Base-by-base conservation (phyloP, 2,888 invertebrate species). In the Nasonia oneida region DNA sequence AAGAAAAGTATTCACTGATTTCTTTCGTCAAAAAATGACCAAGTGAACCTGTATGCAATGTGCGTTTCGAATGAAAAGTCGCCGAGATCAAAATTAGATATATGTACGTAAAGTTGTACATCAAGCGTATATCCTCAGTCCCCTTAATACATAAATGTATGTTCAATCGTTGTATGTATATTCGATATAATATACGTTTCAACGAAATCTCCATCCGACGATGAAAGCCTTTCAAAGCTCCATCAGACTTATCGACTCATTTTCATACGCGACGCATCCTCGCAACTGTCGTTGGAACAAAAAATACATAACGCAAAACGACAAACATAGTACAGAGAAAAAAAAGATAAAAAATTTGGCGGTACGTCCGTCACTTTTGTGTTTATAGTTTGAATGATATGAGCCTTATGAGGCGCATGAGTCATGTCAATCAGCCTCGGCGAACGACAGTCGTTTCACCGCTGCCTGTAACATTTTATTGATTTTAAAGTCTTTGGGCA, bases 381-480 rank as follows among this genome's bases (percentile, higher is more conserved):
- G 88, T 86, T 90, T 91, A 90, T 91, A 91, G 90, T 90, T 90
- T 90, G 89, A 87, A 85, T 89, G 90, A 90, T 90, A 89, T 89
- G 89, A 89, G 88, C 89, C 89, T 90, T 90, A 89, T 89, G 89
- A 89, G 88, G 89, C 89, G 90, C 90, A 91, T 91, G 92, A 92
- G 92, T 92, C 92, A 91, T 90, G 92, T 92, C 92, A 92, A 92
- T 83, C 82, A 82, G 80, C 86, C 86, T 73, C 67, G 80, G 75
- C 67, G 77, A 29, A 18, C 47, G 61, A 42, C 50, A 42, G 42
- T 80, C 29, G 53, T 67, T 70, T 47, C 47, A 88, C 87, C 57
- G 57, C 57, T 61, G 57, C 57, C 57, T 61, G 23, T 23, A 61
- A 61, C 23, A 61, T 61, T 61, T 8, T 61, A 53, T 53, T 53